Conservation (phyloP, 2,888 invertebrate genomes). For the Oligia fasciuncula region DNA sequence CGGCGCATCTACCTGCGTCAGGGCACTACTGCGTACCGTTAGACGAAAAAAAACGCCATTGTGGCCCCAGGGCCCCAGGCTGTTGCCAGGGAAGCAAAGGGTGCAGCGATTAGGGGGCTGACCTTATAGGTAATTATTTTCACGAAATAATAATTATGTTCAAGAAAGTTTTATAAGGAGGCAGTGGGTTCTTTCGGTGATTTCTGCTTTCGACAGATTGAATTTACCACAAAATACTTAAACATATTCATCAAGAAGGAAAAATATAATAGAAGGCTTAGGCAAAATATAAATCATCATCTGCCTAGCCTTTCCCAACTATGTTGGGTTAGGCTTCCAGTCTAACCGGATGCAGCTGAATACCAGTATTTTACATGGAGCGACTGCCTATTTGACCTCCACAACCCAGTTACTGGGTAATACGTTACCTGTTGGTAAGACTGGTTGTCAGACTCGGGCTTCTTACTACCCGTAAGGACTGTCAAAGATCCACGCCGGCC, state of each 20-base stretch:
- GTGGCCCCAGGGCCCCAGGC: conserved; percentile 66
- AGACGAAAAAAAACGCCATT: conserved; percentile 70
- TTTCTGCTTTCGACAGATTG: conserved; percentile 6
- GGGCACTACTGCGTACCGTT: conserved; percentile 76
- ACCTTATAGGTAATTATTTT: conserved; percentile 68
- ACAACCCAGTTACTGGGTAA: too few species aligned
- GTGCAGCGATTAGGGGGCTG: conserved; percentile 75
- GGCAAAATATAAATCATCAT: too few species aligned
- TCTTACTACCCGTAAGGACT: too few species aligned
- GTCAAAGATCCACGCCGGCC: too few species aligned
- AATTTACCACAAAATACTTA: background rate
- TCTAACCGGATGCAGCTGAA: too few species aligned
- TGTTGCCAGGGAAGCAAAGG: conserved; percentile 76
- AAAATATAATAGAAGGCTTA: background rate
- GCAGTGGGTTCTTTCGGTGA: conserved; percentile 47
- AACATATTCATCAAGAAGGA: background rate
- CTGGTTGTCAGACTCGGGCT: too few species aligned
- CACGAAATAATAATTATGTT: conserved; percentile 43
- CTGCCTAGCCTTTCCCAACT: too few species aligned
- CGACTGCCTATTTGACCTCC: too few species aligned
- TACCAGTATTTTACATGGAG: too few species aligned
- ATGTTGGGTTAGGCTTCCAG: too few species aligned
- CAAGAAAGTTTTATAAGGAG: conserved; percentile 46
- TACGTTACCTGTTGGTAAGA: too few species aligned
- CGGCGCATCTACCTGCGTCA: conserved; percentile 79